phyloP scores from a whole-genome alignment of 2,888 invertebrate genomes.

The Volucella inanis region DNA sequence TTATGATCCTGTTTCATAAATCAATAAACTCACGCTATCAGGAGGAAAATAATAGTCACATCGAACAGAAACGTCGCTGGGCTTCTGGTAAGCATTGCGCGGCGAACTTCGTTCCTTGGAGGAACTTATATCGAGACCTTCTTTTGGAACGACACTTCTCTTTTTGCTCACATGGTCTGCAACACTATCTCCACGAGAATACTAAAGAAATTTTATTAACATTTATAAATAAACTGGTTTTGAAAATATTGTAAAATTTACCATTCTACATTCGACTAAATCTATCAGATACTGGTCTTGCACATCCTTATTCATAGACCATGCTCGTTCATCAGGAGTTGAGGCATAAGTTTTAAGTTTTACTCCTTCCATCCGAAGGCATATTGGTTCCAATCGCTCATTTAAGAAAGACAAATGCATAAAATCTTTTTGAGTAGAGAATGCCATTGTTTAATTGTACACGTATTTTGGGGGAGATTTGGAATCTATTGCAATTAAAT shows the following conservation, averaged over 20 bases:
- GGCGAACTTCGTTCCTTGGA: too few relatives aligned
- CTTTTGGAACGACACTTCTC: too few relatives aligned
- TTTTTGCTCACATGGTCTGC: too few relatives aligned
- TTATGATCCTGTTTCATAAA: too few relatives aligned
- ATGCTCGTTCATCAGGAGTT: slow-evolving; percentile 79
- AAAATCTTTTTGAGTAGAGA: slow-evolving; percentile 81
- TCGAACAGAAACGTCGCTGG: too few relatives aligned
- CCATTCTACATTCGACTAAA: slow-evolving; percentile 79
- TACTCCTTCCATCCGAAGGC: slow-evolving; percentile 77
- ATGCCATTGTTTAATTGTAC: slow-evolving; percentile 78
- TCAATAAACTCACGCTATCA: too few relatives aligned
- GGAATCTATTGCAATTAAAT: slow-evolving; percentile 1
- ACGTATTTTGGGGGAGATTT: slow-evolving; percentile 1
- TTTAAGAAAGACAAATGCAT: slow-evolving; percentile 80
- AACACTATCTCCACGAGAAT: too few relatives aligned
- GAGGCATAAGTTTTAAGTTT: slow-evolving; percentile 80
- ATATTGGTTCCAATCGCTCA: slow-evolving; percentile 76
- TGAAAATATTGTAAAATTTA: slow-evolving; percentile 37
- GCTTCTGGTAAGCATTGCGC: too few relatives aligned
- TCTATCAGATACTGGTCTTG: slow-evolving; percentile 80
- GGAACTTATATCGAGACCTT: too few relatives aligned
- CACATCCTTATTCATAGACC: slow-evolving; percentile 78
- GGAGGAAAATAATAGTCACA: too few relatives aligned
- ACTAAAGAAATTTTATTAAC: background rate
- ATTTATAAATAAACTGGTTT: background rate